These are phyloP conservation scores for Heteromormyrus szaboi DNA, from an alignment of 2,797 vertebrate species.

Conservation along the genomic window DNA sequence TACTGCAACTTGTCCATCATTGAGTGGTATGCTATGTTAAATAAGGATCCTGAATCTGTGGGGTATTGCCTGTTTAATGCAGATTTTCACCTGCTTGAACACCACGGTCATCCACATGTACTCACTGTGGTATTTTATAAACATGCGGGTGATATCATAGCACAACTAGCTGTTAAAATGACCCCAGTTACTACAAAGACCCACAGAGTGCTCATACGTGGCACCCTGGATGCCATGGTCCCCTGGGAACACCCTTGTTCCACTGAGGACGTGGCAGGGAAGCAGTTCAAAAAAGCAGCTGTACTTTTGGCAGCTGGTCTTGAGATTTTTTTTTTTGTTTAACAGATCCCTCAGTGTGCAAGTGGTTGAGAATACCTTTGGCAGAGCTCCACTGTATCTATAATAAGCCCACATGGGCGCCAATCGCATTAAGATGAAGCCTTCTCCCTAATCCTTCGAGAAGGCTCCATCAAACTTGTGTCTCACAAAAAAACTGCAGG, in stretches of 20 bases:
- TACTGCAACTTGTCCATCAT: neutral
- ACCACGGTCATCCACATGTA: neutral
- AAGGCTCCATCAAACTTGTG: slow-evolving; percentile 17
- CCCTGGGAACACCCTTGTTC: slow-evolving; percentile 10
- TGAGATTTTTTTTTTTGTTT: slow-evolving; percentile 19
- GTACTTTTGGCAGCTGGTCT: slow-evolving; percentile 23
- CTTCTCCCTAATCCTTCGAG: slow-evolving; percentile 14
- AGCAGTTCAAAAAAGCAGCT: slow-evolving; percentile 24
- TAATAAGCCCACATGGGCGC: slow-evolving; percentile 23
- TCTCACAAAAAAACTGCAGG: slow-evolving; percentile 16
- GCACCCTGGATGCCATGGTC: neutral
- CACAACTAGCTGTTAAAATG: neutral
- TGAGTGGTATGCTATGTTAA: neutral
- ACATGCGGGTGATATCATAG: neutral
- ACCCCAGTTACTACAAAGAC: neutral
- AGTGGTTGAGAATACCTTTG: slow-evolving; percentile 27
- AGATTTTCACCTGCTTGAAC: neutral
- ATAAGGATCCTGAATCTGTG: neutral
- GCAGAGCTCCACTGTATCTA: slow-evolving; percentile 21
- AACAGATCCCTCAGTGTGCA: slow-evolving; percentile 19
- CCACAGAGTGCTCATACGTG: neutral
- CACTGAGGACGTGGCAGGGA: slow-evolving; percentile 3
- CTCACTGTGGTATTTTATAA: neutral
- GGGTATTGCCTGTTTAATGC: neutral
- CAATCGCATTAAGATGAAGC: slow-evolving; percentile 22